These are phyloP conservation scores for Gnathonemus longibarbis DNA, from an alignment of 2,113 vertebrate genomes.

Conservation along the genomic window DNA sequence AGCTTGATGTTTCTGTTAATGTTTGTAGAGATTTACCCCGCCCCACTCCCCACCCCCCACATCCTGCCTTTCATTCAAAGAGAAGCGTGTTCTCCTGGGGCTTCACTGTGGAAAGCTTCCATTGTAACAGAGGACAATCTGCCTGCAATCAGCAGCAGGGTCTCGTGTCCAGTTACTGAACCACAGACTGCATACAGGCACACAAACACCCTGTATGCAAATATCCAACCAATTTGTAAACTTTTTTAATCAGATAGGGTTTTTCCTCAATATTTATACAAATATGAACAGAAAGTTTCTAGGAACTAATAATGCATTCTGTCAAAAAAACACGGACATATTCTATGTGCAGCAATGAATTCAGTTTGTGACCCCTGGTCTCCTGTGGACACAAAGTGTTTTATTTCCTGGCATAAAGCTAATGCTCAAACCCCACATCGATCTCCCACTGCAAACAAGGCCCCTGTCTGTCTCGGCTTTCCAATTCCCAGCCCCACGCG, in stretches of 20 bases:
- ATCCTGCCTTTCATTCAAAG: constrained; percentile 8
- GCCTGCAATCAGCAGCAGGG: not conserved
- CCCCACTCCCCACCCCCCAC: not conserved
- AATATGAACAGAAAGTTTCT: not conserved
- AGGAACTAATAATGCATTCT: not conserved
- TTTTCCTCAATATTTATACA: not conserved
- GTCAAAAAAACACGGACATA: not conserved
- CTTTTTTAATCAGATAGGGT: not conserved
- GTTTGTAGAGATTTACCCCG: not conserved
- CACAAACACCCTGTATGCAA: not conserved
- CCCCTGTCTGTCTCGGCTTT: not conserved
- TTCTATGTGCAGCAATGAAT: not conserved
- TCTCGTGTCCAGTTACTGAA: not conserved
- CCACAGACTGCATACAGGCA: not conserved
- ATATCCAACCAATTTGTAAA: not conserved
- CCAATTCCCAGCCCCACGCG: not conserved
- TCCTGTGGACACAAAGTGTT: not conserved
- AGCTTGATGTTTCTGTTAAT: not conserved
- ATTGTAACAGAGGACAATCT: not conserved
- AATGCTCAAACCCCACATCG: not conserved
- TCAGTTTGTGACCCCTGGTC: not conserved
- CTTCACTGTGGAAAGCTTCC: not conserved
- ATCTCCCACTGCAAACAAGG: not conserved
- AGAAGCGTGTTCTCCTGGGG: not conserved
- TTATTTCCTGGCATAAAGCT: not conserved